Percentiles rank a stretch among this genome's conserved stretches.
Conservation (phyloP, 2,888 invertebrate species). For the Leucophenga montana region DNA sequence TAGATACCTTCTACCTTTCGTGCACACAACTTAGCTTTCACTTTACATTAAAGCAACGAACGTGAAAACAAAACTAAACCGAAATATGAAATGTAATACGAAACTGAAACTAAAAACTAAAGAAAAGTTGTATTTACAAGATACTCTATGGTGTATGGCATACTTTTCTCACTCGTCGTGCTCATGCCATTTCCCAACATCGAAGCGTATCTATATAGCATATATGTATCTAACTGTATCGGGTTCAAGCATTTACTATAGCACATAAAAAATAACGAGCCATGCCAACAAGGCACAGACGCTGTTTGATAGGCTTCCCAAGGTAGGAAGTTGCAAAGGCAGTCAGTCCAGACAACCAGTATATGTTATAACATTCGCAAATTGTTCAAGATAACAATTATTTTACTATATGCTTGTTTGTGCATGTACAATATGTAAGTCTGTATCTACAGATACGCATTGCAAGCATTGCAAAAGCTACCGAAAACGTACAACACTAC, state of each 20-base stretch:
- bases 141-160: neutral
- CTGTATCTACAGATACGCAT: too few species aligned
- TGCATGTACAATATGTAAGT: too few species aligned
- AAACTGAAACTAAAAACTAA: slow-evolving; percentile 13
- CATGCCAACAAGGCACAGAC: slow-evolving; percentile 44
- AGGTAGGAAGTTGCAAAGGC: neutral
- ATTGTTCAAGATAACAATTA: slow-evolving; percentile 66
- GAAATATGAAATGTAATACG: slow-evolving; percentile 8
- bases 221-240: too few species aligned
- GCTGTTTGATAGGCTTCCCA: neutral
- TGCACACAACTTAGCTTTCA: too few species aligned
- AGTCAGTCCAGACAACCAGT: slow-evolving; percentile 28
- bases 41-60: slow-evolving; percentile 40
- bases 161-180: too few species aligned
- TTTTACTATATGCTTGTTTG: slow-evolving; percentile 37
- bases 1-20: too few species aligned
- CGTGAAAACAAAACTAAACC: slow-evolving; percentile 56
- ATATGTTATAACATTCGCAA: slow-evolving; percentile 66
- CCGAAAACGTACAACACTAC: slow-evolving; percentile 31
- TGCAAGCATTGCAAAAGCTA: slow-evolving; percentile 13
- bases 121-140: neutral
- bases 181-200: too few species aligned
- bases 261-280: slow-evolving; percentile 59
- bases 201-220: too few species aligned
- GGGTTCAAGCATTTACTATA: too few species aligned